These are phyloP conservation scores for Wasmannia auropunctata DNA, from an alignment of 1,140 invertebrate species.

Conservation along the genomic window DNA sequence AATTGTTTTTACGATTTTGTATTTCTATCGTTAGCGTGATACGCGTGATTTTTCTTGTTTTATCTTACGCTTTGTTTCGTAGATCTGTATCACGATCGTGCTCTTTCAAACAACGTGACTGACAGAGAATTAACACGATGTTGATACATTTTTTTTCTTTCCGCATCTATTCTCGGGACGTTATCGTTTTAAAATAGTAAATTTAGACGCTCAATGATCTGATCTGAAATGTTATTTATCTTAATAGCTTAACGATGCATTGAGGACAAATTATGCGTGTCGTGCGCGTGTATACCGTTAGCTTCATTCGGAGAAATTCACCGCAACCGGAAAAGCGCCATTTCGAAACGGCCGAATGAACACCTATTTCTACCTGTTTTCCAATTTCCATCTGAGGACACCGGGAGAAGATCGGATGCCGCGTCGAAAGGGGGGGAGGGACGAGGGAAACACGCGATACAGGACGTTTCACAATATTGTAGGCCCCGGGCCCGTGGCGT, in stretches of 20 bases:
- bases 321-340: constrained; percentile 14
- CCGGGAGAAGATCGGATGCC: constrained; percentile 49
- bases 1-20: not conserved
- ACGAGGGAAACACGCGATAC: constrained; percentile 38
- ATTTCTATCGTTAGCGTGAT: not conserved
- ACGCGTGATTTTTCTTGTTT: not conserved
- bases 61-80: not conserved
- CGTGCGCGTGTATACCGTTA: not conserved
- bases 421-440: not conserved
- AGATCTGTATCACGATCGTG: not conserved
- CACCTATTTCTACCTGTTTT: constrained; percentile 64
- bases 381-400: constrained; percentile 63
- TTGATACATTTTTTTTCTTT: not conserved
- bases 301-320: not conserved
- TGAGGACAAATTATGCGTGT: not conserved
- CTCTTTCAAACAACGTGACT: not conserved
- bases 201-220: not conserved
- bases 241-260: not conserved
- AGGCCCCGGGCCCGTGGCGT: constrained; percentile 4
- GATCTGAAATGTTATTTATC: not conserved
- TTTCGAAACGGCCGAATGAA: constrained; percentile 13
- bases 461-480: constrained; percentile 74
- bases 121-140: not conserved
- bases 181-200: not conserved
- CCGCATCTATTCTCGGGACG: not conserved